These are phyloP conservation scores for Champsocephalus esox DNA, from an alignment of 2,797 vertebrate genomes.

Conservation along the genomic window DNA sequence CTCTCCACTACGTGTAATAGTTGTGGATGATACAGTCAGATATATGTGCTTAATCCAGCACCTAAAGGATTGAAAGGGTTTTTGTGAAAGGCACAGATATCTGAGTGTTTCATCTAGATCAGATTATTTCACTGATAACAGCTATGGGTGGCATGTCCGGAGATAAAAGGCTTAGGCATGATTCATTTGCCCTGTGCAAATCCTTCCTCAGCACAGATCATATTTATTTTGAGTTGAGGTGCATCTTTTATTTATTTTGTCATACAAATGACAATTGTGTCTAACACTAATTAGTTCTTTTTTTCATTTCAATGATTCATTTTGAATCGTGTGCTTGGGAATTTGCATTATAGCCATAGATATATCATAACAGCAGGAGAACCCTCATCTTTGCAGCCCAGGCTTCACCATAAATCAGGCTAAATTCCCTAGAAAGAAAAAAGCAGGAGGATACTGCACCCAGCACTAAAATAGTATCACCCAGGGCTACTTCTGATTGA, in stretches of 20 bases:
- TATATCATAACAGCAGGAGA: slow-evolving; percentile 67
- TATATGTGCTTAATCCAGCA: slow-evolving; percentile 52
- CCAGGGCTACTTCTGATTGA: slow-evolving; percentile 80
- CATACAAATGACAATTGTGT: slow-evolving; percentile 62
- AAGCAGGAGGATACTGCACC: slow-evolving; percentile 72
- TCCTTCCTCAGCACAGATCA: slow-evolving; percentile 55
- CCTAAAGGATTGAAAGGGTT: slow-evolving; percentile 55
- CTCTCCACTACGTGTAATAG: slow-evolving; percentile 41
- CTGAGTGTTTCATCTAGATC: slow-evolving; percentile 67
- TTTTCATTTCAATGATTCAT: slow-evolving; percentile 68
- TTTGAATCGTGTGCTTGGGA: slow-evolving; percentile 53
- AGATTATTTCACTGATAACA: slow-evolving; percentile 72
- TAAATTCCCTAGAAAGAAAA: slow-evolving; percentile 81
- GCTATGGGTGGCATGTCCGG: slow-evolving; percentile 50
- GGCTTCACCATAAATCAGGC: slow-evolving; percentile 79
- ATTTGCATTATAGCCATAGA: slow-evolving; percentile 65
- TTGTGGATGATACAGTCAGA: slow-evolving; percentile 48
- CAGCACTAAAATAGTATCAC: slow-evolving; percentile 83
- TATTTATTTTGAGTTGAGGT: slow-evolving; percentile 47
- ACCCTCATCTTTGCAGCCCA: slow-evolving; percentile 66
- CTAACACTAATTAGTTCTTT: slow-evolving; percentile 69
- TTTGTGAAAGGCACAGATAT: slow-evolving; percentile 57
- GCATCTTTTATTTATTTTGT: slow-evolving; percentile 39
- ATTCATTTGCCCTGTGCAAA: slow-evolving; percentile 70
- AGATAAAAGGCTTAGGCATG: slow-evolving; percentile 65